These are phyloP conservation scores for Dryobota labecula DNA, from an alignment of 2,888 invertebrate species.

Conservation along the genomic window DNA sequence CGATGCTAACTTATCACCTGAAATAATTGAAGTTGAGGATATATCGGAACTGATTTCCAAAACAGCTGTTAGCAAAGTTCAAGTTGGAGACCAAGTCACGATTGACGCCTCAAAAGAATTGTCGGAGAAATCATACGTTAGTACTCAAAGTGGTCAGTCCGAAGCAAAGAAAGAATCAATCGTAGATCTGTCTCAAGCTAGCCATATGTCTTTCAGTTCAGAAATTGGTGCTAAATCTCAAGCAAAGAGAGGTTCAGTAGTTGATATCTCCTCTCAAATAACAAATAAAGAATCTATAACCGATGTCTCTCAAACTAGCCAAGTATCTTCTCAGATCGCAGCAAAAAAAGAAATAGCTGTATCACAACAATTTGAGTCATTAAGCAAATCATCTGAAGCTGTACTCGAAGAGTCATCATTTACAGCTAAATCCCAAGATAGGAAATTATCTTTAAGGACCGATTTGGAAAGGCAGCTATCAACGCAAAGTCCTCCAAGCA, in stretches of 20 bases:
- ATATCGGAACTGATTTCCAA: conserved; percentile 48
- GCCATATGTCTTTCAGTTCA: conserved; percentile 24
- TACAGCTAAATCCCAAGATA: conserved; percentile 43
- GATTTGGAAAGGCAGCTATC: conserved; percentile 65
- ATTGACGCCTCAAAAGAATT: conserved; percentile 42
- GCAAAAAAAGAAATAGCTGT: conserved; percentile 28
- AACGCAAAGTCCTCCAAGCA: conserved; percentile 64
- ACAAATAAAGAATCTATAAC: conserved; percentile 20
- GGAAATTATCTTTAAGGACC: conserved; percentile 61
- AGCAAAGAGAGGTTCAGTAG: conserved; percentile 5
- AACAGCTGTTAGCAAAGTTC: conserved; percentile 43
- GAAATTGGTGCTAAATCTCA: conserved; percentile 20
- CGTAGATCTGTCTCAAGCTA: conserved; percentile 25
- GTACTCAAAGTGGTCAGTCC: conserved; percentile 29
- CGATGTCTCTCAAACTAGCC: conserved; percentile 4
- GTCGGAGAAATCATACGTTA: conserved; percentile 26
- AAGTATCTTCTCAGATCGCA: conserved; percentile 12
- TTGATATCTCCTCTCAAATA: conserved; percentile 31
- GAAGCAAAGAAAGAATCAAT: conserved; percentile 27
- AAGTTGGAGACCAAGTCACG: conserved; percentile 37
- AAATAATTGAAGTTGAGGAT: conserved; percentile 65
- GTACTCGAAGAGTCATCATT: conserved; percentile 59
- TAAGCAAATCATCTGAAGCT: conserved; percentile 37
- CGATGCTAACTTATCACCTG: conserved; percentile 57
- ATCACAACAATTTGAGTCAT: conserved; percentile 51